Evolutionary conservation across 2,797 vertebrate species (phyloP), one percentile per base, ranked within the genome.

Genomic region (Erethizon dorsatum): DNA sequence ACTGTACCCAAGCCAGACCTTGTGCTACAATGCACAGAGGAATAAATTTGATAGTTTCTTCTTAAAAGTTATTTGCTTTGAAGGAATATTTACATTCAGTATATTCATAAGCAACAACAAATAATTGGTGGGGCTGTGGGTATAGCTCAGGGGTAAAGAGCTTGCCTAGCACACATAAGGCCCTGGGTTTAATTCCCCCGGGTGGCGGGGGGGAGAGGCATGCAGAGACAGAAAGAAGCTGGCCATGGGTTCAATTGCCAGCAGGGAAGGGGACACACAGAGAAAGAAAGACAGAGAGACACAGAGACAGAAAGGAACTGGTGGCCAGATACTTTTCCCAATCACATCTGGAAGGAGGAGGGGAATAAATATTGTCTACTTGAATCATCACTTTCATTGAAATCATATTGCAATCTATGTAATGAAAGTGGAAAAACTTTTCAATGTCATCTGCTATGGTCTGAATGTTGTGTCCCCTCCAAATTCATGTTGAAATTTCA

Each of bases 381-480:
- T 88, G 56, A 93, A 61, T 88, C 79, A 82, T 85, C 45, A 69
- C 80, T 77, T 80, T 91, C 78, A 63, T 2, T 95, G 57, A 91
- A 86, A 82, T 50, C 73, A 84, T 90, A 61, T 47, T 83, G 50
- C 88, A 77, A 59, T 47, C 41, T 77, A 22, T 24, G 24, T 52
- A 54, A 79, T 31, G 37, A 52, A 79, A 79, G 47, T 52, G 33
- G 59, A 17, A 78, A 89, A 24, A 26, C 31, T 33, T 24, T 37
- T 22, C 31, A 50, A 90, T 45, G 50, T 82, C 77, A 82, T 57
- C 63, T 56, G 77, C 61, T 22, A 45, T 45, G 37, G 17, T 56
- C 63, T 45, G 18, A 33, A 45, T 45, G 63, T 24, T 31, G 17
- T 65, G 56, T 18, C n/a, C 15, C 50, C 17, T 90, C 61, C 88